A percentile compares a stretch with the other conserved stretches of the same genome.
phyloP scores from a whole-genome alignment of 2,113 vertebrate genomes.

The Procavia capensis region DNA sequence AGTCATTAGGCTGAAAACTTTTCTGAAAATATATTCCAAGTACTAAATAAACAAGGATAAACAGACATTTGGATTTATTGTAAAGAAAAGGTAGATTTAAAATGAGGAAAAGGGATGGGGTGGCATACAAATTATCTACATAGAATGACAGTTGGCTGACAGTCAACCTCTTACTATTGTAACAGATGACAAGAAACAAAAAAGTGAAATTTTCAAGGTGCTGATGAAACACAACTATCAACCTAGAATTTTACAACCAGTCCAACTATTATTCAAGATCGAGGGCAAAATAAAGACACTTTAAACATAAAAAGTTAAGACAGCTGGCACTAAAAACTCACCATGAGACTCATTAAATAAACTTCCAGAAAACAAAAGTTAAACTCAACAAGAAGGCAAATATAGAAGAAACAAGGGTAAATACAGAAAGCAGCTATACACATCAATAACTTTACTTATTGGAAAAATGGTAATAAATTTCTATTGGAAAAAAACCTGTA shows the following conservation, averaged over 20 bases:
- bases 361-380: background rate
- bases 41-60: background rate
- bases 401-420: background rate
- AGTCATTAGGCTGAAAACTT: background rate
- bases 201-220: background rate
- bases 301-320: background rate
- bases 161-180: background rate
- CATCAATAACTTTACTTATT: background rate
- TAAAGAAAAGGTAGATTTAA: background rate
- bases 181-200: background rate
- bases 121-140: background rate
- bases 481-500: background rate
- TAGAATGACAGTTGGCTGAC: background rate
- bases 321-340: background rate
- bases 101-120: background rate
- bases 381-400: background rate
- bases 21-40: background rate
- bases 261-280: no score
- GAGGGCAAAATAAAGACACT: no score
- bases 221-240: background rate
- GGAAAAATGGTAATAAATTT: background rate
- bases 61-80: background rate
- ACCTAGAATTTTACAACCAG: no score
- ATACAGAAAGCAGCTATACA: background rate
- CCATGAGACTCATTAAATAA: background rate